A percentile compares a stretch with the other conserved stretches of the same genome.
Evolutionary conservation across 2,888 invertebrate genomes (phyloP).

Genomic region (Sturmia bella): DNA sequence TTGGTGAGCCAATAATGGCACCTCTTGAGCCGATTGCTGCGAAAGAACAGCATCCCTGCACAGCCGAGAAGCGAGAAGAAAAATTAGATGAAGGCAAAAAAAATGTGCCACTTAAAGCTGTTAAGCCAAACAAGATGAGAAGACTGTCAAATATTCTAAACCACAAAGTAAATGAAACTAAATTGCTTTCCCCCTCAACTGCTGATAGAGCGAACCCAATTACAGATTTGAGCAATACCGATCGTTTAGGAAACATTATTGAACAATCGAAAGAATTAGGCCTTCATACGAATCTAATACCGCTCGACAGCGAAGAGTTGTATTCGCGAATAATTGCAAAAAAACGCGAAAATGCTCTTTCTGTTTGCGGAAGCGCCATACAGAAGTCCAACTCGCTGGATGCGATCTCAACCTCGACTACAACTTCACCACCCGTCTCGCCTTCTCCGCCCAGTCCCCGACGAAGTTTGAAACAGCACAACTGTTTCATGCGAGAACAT

Average conservation of each 20-base stretch:
- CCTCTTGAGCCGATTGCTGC: constrained; percentile 41
- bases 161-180: constrained; percentile 39
- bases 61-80: constrained; percentile 4
- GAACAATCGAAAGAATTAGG: constrained; percentile 69
- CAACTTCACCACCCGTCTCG: constrained; percentile 78
- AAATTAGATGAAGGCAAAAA: constrained; percentile 21
- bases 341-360: constrained; percentile 70
- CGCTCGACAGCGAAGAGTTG: constrained; percentile 80
- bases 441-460: constrained; percentile 77
- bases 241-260: constrained; percentile 39
- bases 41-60: constrained; percentile 10
- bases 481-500: constrained; percentile 70
- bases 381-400: constrained; percentile 81
- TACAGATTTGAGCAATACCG: constrained; percentile 21
- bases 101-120: constrained; percentile 66
- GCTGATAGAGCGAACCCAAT: constrained; percentile 8
- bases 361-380: constrained; percentile 71
- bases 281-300: constrained; percentile 75
- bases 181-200: background rate
- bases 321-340: constrained; percentile 80
- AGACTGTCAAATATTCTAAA: constrained; percentile 80
- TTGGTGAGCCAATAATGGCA: constrained; percentile 78
- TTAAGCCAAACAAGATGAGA: constrained; percentile 79
- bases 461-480: constrained; percentile 77
- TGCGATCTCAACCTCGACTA: constrained; percentile 78